Evolutionary conservation across 2,888 invertebrate species (phyloP).

Genomic region (Neelides folsomi): DNA sequence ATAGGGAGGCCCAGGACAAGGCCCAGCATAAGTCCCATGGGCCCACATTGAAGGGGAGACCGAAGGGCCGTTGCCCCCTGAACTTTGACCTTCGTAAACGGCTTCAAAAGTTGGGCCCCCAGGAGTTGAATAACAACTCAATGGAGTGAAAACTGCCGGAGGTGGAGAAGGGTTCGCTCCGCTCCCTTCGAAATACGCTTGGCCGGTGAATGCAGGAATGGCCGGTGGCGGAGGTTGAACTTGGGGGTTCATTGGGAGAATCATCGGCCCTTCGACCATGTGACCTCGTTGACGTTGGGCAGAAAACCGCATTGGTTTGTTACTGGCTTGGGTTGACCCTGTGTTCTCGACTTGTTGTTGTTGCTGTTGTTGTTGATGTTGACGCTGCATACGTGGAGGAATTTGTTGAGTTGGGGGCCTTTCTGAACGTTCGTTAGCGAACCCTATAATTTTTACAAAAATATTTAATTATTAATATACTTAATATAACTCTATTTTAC

Average conservation of each 20-base stretch:
- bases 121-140: no score
- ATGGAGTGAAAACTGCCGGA: no score
- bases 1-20: slow-evolving; percentile 24
- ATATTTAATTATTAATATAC: no score
- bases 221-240: slow-evolving; percentile 11
- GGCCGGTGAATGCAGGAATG: slow-evolving; percentile 1
- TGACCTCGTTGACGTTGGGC: slow-evolving; percentile 47
- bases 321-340: slow-evolving; percentile 34
- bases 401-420: slow-evolving; percentile 11
- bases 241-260: slow-evolving; percentile 7
- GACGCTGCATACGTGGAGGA: slow-evolving; percentile 24
- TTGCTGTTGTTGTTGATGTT: slow-evolving; percentile 7
- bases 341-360: slow-evolving; percentile 12
- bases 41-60: slow-evolving; percentile 32
- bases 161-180: no score
- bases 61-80: slow-evolving; percentile 12
- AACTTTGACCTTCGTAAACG: no score
- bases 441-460: no score
- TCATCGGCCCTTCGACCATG: slow-evolving; percentile 10
- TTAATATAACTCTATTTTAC: no score
- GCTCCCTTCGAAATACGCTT: no score
- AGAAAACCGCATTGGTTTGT: slow-evolving; percentile 52
- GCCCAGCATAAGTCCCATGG: slow-evolving; percentile 15
- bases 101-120: no score
- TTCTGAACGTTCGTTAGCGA: no score